Base-by-base conservation (phyloP, 2,888 invertebrate species). In the Mesoligia furuncula region DNA sequence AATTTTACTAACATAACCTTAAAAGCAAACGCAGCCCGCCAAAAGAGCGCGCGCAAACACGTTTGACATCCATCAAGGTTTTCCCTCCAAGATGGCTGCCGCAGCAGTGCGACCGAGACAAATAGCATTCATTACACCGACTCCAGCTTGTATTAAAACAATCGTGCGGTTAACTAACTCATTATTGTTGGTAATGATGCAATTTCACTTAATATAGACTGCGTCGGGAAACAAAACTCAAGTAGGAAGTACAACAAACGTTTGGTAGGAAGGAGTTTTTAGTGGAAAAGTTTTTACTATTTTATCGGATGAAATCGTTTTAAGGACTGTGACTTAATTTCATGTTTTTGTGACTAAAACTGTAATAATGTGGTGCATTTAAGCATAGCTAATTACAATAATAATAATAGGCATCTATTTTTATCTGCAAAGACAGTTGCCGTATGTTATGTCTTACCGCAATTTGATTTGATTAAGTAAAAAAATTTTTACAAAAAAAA, bases 111-210 rank as follows among this genome's bases (percentile, higher is more conserved):
- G 75, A 73, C 85, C 77, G 87, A 80, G 81, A 91, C 89, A 89
- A 91, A 92, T 90, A 73, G 85, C 81, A 77, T 85, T 85, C 90
- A 86, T 90, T 90, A 90, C 79, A 80, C 68, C 77, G 65, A 77
- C 86, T 81, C 84, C 74, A 72, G 86, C 69, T 88, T 88, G 90
- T 90, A 90, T 91, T 90, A 91, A 91, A 90, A 91, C 92, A 90
- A 90, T 91, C 85, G 87, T 83, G 86, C 83, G 86, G 91, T 85
- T 91, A 91, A 92, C 90, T 89, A 92, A 87, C 91, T 90, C 92
- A 92, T 92, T 92, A 92, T 86, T 79, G 89, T 87, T 81, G 65
- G 81, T 92, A 93, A 93, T 82, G 91, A 92, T 85, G 89, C 90
- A 71, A 93, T 93, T 90, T 84, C 88, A 91, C 90, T 91, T 92